Percentiles rank a stretch among this genome's conserved stretches.
Evolutionary conservation across 2,797 vertebrate species (phyloP).

Genomic region (Fistularia commersonii): DNA sequence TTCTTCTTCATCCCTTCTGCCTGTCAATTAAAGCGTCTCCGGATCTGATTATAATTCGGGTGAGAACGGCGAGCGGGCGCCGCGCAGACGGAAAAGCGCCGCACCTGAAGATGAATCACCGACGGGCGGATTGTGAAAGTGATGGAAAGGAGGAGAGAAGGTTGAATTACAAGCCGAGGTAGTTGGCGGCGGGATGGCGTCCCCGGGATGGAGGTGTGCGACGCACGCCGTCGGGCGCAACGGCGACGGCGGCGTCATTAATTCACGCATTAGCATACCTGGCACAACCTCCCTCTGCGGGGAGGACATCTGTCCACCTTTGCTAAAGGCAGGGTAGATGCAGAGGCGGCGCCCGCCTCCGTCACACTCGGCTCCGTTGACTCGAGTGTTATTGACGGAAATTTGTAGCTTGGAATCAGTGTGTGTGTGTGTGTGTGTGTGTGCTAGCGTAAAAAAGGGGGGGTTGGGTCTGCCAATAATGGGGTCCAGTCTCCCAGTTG

Average conservation of each 20-base stretch:
- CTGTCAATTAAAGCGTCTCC: conserved; percentile 20
- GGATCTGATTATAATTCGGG: conserved; percentile 20
- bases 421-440: conserved; percentile 20
- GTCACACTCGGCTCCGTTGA: conserved; percentile 18
- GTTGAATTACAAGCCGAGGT: conserved; percentile 27
- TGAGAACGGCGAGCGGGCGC: conserved; percentile 9
- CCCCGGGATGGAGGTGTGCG: conserved; percentile 4
- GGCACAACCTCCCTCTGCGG: conserved; percentile 13
- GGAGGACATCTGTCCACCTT: conserved; percentile 27
- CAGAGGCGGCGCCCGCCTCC: conserved; percentile 3
- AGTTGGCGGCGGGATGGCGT: conserved; percentile 23
- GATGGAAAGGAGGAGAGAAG: conserved; percentile 32
- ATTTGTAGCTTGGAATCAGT: conserved; percentile 24
- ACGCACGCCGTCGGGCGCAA: not conserved
- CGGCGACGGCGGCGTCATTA: no score
- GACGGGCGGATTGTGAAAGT: conserved; percentile 38
- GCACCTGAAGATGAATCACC: conserved; percentile 36
- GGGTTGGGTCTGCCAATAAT: conserved; percentile 39
- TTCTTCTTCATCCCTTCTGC: conserved; percentile 6
- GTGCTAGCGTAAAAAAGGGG: conserved; percentile 13
- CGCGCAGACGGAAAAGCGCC: no score
- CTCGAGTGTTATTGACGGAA: conserved; percentile 33
- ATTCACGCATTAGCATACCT: conserved; percentile 40
- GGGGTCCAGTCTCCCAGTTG: conserved; percentile 60
- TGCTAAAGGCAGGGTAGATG: conserved; percentile 4